Evolutionary conservation across 2,797 vertebrate genomes (phyloP), one percentile per base, ranked within the genome.

Genomic region (Sphenodon punctatus): DNA sequence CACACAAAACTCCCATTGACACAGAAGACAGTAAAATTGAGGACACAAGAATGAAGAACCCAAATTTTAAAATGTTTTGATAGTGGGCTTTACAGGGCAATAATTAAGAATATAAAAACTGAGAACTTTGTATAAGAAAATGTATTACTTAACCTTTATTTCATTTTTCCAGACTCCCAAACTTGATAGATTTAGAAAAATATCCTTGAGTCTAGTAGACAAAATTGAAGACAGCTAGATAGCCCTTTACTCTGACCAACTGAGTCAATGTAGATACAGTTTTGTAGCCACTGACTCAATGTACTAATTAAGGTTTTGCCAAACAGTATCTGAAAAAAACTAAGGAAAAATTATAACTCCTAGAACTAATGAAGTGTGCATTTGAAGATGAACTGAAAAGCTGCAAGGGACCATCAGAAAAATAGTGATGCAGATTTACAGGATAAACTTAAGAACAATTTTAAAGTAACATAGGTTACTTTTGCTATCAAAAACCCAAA

Each of bases 171-270:
- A 91, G 76, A 84, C 53, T 88, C 89, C 89, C 89, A 91, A 93
- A 84, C 86, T 68, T 91, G 84, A 93, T 78, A 86, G 80, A 91
- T 36, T 82, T 92, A 94, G 90, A 93, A 94, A 95, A 94, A 91
- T 93, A 93, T 80, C 68, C 64, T 89, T 91, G 77, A 88, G 87
- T 92, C 84, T 78, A 88, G 84, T 88, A 93, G 92, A 89, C 86
- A 91, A 86, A 42, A 75, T 84, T 86, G 93, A 84, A 84, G 75
- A 81, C 87, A 59, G 71, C 76, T 88, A 93, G 90, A 85, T 79
- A 91, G 79, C 74, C 86, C 77, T 93, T 93, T 86, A 39, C 71
- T 90, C 76, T 90, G 87, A 88, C 78, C 69, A 2, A 79, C 5
- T 59, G 80, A 88, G 84, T 75, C 89, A 86, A 22, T 30, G 63